A percentile compares a stretch with the other conserved stretches of the same genome.
phyloP scores from a whole-genome alignment of 2,888 invertebrate species.

The Dicyrtoma fusca region DNA sequence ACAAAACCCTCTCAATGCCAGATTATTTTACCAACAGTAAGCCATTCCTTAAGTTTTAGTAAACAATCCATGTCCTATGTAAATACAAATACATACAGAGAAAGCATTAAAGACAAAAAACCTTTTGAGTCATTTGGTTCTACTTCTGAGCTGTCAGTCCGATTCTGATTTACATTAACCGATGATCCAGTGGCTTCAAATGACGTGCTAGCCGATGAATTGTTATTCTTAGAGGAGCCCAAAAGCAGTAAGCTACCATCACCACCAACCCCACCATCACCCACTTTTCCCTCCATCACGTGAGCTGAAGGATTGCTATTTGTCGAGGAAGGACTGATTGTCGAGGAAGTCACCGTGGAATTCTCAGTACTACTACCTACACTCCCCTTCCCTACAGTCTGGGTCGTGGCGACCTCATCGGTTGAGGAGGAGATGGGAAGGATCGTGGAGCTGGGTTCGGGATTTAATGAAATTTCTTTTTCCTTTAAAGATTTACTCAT shows the following conservation, averaged over 20 bases:
- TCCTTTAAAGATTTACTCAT: not conserved
- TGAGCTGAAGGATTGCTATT: not conserved
- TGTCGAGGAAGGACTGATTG: not conserved
- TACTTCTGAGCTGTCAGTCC: conserved; percentile 21
- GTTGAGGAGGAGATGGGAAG: conserved; percentile 13
- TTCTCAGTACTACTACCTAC: no score
- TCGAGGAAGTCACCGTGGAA: conserved; percentile 12
- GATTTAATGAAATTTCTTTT: conserved; percentile 33
- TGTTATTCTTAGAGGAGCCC: conserved; percentile 6
- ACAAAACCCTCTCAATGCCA: no score
- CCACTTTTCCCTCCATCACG: conserved; percentile 14
- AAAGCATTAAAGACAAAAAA: conserved; percentile 8
- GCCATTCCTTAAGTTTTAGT: no score
- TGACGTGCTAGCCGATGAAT: no score
- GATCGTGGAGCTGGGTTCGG: not conserved
- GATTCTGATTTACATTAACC: conserved; percentile 4
- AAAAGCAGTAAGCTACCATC: conserved; percentile 21
- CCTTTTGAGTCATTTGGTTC: conserved; percentile 30
- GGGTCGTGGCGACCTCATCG: no score
- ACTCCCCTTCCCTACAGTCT: no score
- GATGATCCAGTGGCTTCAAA: conserved; percentile 20
- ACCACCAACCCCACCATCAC: conserved; percentile 19
- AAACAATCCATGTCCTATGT: no score
- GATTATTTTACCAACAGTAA: no score
- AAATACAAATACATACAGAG: no score